Evolutionary conservation across 2,113 vertebrate species (phyloP), one percentile per base, ranked within the genome.

Genomic region (Hassar affinis): DNA sequence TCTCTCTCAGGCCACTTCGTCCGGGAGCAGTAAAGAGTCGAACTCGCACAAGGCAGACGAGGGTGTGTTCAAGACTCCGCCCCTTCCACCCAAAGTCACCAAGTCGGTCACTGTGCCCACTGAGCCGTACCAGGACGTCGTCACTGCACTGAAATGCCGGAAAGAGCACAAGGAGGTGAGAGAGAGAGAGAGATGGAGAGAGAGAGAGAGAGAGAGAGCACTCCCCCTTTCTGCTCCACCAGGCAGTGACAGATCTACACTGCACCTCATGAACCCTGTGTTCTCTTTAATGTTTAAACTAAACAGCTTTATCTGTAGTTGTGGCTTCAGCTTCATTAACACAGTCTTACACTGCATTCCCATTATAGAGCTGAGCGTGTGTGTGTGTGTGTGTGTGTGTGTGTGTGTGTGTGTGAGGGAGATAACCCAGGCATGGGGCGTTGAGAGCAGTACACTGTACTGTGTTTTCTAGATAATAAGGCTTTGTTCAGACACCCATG

Each of bases 131-230:
- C 98, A 99, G 94, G 97, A 99, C 92, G 95, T 96, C 72, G 96
- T 98, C 92, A 99, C 97, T 49, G 92, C 97, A 82, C 96, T 99
- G 92, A 98, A 98, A 93, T 99, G 98, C 92, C 96, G 95, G 90
- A 98, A 97, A 93, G 97, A 99, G 94, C 97, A 98, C 93, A 99
- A 99, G 90, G 98, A 99, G 96, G 97, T 99, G 93, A 95, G 94
- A 5, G 56, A 14, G n/a, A 33, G 54, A 20, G 2, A 1, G n/a
- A n/a, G n/a, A n/a, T n/a, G n/a, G n/a, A n/a, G n/a, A n/a, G n/a
- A n/a, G n/a, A n/a, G n/a, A n/a, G n/a, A n/a, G n/a, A n/a, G n/a
- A n/a, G n/a, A n/a, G n/a, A n/a, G n/a, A n/a, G n/a, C n/a, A n/a
- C n/a, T 3, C 15, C 3, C 12, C 33, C 33, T 4, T 61, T 25